Percentiles rank a stretch among this genome's conserved stretches.
Conservation (phyloP, 2,888 invertebrate species). For the Tribolium freemani region DNA sequence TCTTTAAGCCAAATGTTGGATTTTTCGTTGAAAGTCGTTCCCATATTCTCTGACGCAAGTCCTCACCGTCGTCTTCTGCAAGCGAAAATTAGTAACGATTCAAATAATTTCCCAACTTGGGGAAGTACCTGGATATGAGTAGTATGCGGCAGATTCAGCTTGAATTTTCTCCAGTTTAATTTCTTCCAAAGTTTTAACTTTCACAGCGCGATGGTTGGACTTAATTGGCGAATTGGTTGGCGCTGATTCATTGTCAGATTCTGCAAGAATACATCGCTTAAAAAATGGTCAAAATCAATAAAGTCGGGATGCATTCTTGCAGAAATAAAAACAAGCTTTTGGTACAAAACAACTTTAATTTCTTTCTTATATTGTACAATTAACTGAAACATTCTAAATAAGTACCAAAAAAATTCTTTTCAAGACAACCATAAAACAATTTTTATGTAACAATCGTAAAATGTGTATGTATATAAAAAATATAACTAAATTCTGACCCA, state of each 20-base stretch:
- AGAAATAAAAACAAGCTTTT: constrained; percentile 56
- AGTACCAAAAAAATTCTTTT: constrained; percentile 45
- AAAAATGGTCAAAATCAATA: constrained; percentile 42
- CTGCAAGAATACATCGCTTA: constrained; percentile 78
- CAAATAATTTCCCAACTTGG: not conserved
- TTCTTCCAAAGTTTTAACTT: constrained; percentile 74
- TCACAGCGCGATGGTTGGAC: constrained; percentile 67
- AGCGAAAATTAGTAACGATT: not conserved
- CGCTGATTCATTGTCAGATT: constrained; percentile 83
- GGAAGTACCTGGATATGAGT: constrained; percentile 72
- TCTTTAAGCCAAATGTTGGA: constrained; percentile 12
- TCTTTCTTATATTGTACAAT: constrained; percentile 45
- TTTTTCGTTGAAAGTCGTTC: constrained; percentile 53
- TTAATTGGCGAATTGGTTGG: constrained; percentile 74
- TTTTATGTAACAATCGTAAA: constrained; percentile 44
- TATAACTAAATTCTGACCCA: constrained; percentile 49
- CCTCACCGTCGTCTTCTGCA: constrained; percentile 48
- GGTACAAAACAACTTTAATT: constrained; percentile 53
- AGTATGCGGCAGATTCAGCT: constrained; percentile 81
- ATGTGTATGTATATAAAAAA: constrained; percentile 43
- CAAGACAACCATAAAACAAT: constrained; percentile 32
- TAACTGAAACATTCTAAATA: constrained; percentile 43
- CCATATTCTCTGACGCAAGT: constrained; percentile 60
- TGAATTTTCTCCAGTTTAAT: constrained; percentile 79
- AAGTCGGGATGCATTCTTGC: constrained; percentile 66